Conservation (phyloP, 1,140 invertebrate species). For the Microplitis mediator region DNA sequence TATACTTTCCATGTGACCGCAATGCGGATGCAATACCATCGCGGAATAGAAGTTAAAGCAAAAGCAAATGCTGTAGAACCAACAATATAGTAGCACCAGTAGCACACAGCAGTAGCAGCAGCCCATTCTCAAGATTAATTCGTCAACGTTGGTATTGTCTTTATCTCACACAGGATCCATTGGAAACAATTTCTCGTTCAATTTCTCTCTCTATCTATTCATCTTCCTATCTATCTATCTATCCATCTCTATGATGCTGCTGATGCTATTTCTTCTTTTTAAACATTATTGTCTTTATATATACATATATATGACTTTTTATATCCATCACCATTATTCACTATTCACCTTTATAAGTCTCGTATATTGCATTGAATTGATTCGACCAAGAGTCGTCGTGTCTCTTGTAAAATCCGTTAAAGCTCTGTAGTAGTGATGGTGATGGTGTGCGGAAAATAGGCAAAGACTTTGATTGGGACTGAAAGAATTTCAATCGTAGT, state of each 20-base stretch:
- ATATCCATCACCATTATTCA: constrained; percentile 20
- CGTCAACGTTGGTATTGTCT: constrained; percentile 11
- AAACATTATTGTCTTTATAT: not conserved
- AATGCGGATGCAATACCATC: constrained; percentile 39
- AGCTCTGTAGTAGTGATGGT: not conserved
- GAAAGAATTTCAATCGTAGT: constrained; percentile 49
- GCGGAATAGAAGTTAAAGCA: no score
- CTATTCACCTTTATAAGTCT: constrained; percentile 1
- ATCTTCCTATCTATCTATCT: not conserved
- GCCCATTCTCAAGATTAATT: constrained; percentile 32
- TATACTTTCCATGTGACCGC: constrained; percentile 32
- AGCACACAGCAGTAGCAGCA: not conserved
- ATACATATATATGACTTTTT: not conserved
- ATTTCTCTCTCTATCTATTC: not conserved
- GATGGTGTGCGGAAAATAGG: constrained; percentile 39
- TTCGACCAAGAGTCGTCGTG: constrained; percentile 37
- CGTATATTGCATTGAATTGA: not conserved
- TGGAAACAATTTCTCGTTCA: not conserved
- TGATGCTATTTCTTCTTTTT: not conserved
- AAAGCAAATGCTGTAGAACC: no score
- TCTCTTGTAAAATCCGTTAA: constrained; percentile 29
- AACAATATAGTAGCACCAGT: no score
- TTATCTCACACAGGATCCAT: not conserved
- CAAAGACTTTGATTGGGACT: constrained; percentile 45
- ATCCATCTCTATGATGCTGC: not conserved